A percentile compares a stretch with the other conserved stretches of the same genome.
These are phyloP conservation scores for Steatocranus sp. DNA, from an alignment of 2,797 vertebrate genomes.

Conservation along the genomic window DNA sequence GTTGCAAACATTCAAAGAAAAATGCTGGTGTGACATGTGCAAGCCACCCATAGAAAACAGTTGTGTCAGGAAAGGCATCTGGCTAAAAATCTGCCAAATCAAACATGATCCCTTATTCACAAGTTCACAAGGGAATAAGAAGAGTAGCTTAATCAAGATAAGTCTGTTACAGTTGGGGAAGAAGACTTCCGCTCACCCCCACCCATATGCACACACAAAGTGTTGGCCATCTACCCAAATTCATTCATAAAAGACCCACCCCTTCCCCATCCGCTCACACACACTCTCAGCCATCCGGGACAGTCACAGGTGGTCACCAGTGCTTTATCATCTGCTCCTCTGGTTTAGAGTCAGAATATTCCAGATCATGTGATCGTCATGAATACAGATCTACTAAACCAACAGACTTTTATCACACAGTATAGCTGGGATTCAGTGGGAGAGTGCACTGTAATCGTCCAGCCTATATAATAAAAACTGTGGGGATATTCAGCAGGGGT, in stretches of 20 bases:
- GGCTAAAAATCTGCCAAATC: neutral
- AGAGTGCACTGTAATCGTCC: neutral
- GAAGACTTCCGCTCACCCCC: neutral
- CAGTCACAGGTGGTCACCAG: slow-evolving; percentile 24
- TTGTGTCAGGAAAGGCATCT: neutral
- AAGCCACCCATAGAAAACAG: neutral
- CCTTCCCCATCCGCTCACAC: slow-evolving; percentile 37
- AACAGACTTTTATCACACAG: neutral
- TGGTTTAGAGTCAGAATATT: neutral
- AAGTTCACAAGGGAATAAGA: neutral
- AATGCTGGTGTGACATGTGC: neutral
- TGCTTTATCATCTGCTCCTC: neutral
- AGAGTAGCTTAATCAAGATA: neutral
- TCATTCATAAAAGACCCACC: slow-evolving; percentile 56
- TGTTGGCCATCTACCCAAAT: neutral
- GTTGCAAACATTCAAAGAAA: neutral
- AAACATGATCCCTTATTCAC: neutral
- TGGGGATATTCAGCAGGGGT: neutral
- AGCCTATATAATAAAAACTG: neutral
- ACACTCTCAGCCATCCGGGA: neutral
- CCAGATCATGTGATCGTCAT: neutral
- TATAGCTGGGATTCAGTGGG: neutral
- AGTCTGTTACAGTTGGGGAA: neutral
- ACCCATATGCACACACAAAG: neutral
- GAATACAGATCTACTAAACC: neutral